These are phyloP conservation scores for Coenonympha arcania DNA, from an alignment of 2,888 invertebrate genomes.

Conservation along the genomic window DNA sequence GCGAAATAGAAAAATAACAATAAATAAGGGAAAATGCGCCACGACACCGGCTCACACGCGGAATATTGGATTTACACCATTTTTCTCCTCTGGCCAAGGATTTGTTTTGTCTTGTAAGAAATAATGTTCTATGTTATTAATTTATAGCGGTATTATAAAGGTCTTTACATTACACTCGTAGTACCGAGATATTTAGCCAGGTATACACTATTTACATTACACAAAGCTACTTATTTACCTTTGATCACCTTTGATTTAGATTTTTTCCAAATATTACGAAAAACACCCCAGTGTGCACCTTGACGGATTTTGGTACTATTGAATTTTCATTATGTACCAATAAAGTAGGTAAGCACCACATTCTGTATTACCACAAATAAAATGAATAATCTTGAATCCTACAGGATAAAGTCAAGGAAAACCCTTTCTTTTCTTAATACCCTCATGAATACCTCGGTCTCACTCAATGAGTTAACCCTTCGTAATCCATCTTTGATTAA, in stretches of 20 bases:
- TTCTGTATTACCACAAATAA: not conserved
- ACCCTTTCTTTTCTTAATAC: slow-evolving; percentile 15
- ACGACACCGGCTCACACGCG: slow-evolving; percentile 38
- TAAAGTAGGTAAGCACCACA: no score
- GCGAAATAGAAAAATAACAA: slow-evolving; percentile 75
- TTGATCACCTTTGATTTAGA: no score
- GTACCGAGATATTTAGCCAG: no score
- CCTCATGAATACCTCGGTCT: slow-evolving; percentile 19
- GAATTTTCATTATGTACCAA: no score
- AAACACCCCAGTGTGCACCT: no score
- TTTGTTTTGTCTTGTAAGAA: slow-evolving; percentile 1
- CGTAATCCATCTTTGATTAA: slow-evolving; percentile 62
- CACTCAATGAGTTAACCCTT: slow-evolving; percentile 26
- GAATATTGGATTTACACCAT: slow-evolving; percentile 37
- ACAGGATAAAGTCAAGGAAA: slow-evolving; percentile 14
- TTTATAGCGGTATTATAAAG: no score
- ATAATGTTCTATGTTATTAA: not conserved
- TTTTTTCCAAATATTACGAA: no score
- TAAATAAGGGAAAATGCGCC: slow-evolving; percentile 58
- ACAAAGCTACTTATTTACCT: no score
- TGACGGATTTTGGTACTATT: no score
- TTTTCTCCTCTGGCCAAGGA: slow-evolving; percentile 12
- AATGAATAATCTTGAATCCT: slow-evolving; percentile 7
- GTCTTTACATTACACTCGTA: no score
- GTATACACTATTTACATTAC: no score